These are phyloP conservation scores for Rhagophthalmus giganteus DNA, from an alignment of 2,888 invertebrate genomes.

Conservation along the genomic window DNA sequence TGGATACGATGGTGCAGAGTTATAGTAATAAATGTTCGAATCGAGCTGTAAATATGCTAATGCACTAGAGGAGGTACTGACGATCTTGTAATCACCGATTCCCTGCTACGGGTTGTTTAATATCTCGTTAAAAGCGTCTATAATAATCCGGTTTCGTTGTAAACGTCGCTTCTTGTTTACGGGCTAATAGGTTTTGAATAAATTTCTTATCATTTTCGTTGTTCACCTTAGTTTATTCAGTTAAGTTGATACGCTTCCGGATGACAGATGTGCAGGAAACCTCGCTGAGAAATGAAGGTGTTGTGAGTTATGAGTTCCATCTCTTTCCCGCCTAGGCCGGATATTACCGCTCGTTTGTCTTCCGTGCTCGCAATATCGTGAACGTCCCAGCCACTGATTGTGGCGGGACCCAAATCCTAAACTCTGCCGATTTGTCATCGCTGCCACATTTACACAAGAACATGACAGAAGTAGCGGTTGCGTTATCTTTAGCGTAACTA, in stretches of 20 bases:
- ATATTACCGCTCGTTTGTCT: slow-evolving; percentile 56
- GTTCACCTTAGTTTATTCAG: slow-evolving; percentile 25
- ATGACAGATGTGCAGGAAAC: slow-evolving; percentile 44
- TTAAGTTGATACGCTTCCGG: slow-evolving; percentile 34
- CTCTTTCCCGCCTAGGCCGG: slow-evolving; percentile 50
- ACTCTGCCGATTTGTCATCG: slow-evolving; percentile 48
- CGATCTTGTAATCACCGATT: slow-evolving; percentile 29
- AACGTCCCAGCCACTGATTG: slow-evolving; percentile 42
- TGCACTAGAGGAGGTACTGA: slow-evolving; percentile 24
- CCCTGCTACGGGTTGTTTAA: slow-evolving; percentile 19
- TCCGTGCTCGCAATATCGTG: slow-evolving; percentile 48
- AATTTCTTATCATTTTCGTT: slow-evolving; percentile 17
- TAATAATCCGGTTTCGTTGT: slow-evolving; percentile 4
- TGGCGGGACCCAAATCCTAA: slow-evolving; percentile 47
- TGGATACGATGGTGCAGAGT: slow-evolving; percentile 40
- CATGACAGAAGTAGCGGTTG: slow-evolving; percentile 29
- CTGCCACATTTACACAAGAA: slow-evolving; percentile 32
- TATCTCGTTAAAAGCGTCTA: slow-evolving; percentile 11
- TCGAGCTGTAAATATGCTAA: slow-evolving; percentile 39
- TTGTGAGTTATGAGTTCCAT: slow-evolving; percentile 53
- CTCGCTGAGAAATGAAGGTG: slow-evolving; percentile 50
- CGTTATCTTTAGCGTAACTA: slow-evolving; percentile 30
- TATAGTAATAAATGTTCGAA: slow-evolving; percentile 37
- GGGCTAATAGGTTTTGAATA: slow-evolving; percentile 9
- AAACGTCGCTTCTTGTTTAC: slow-evolving; percentile 10